These are phyloP conservation scores for Ammodramus savannarum DNA, from an alignment of 2,113 vertebrate species.

Conservation along the genomic window DNA sequence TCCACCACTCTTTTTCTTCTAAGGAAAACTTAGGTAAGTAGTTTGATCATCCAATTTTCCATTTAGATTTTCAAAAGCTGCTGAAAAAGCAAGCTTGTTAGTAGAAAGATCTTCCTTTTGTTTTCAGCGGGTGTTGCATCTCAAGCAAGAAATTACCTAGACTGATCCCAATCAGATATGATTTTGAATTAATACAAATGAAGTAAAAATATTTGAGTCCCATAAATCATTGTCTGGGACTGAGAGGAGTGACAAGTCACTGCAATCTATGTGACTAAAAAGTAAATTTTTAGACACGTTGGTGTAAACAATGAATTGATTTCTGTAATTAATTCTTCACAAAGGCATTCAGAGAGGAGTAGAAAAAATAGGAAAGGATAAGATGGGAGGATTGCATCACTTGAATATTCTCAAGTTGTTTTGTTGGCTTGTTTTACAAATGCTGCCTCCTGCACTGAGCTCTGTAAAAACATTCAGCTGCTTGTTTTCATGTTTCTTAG, in stretches of 20 bases:
- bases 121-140: not conserved
- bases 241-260: not conserved
- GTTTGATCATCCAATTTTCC: not conserved
- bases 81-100: not conserved
- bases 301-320: not conserved
- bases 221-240: not conserved
- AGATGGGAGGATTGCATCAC: not conserved
- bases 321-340: not conserved
- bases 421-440: not conserved
- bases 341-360: not conserved
- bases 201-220: not conserved
- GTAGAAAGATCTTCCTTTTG: not conserved
- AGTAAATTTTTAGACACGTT: not conserved
- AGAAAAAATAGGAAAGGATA: not conserved
- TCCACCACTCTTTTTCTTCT: not conserved
- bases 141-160: not conserved
- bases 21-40: not conserved
- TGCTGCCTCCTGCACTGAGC: not conserved
- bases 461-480: not conserved
- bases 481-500: slow-evolving; percentile 15
- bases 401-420: not conserved
- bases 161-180: not conserved
- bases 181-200: not conserved
- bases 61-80: not conserved
- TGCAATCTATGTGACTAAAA: not conserved